Evolutionary conservation across 2,888 invertebrate species (phyloP).

Genomic region (Ophion ventricosus): DNA sequence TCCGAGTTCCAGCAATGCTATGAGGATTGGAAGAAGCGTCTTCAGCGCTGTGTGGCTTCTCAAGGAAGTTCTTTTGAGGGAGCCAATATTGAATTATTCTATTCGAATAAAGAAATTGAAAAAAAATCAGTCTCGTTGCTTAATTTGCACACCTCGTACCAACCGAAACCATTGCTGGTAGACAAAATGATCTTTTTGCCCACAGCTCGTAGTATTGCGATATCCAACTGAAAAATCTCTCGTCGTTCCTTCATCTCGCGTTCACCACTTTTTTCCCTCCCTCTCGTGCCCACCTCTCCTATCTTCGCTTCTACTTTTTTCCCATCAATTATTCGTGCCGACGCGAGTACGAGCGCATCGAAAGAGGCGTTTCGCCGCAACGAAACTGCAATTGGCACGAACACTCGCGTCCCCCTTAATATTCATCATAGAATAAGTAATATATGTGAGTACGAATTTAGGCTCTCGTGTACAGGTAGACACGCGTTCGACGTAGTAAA

Average conservation of each 20-base stretch:
- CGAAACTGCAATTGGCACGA: constrained; percentile 34
- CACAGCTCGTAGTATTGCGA: too few relatives aligned
- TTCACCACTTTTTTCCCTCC: constrained; percentile 1
- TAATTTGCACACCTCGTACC: too few relatives aligned
- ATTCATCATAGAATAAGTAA: neutral
- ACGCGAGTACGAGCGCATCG: constrained; percentile 33
- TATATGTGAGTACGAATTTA: constrained; percentile 1
- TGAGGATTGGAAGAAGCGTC: too few relatives aligned
- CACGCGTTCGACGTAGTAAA: neutral
- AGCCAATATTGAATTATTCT: too few relatives aligned
- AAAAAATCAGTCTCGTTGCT: too few relatives aligned
- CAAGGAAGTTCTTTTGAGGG: too few relatives aligned
- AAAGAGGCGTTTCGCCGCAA: constrained; percentile 23
- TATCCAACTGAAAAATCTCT: neutral
- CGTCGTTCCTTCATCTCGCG: neutral
- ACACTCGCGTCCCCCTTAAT: neutral
- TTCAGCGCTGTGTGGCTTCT: too few relatives aligned
- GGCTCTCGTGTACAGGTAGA: neutral
- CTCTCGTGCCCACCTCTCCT: neutral
- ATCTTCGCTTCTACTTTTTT: constrained; percentile 11
- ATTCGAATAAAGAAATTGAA: too few relatives aligned
- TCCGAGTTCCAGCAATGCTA: too few relatives aligned
- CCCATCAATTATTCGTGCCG: constrained; percentile 49
- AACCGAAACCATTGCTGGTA: too few relatives aligned
- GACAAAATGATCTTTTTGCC: too few relatives aligned